These are phyloP conservation scores for Ptilonorhynchus violaceus DNA, from an alignment of 2,113 vertebrate genomes.

Conservation along the genomic window DNA sequence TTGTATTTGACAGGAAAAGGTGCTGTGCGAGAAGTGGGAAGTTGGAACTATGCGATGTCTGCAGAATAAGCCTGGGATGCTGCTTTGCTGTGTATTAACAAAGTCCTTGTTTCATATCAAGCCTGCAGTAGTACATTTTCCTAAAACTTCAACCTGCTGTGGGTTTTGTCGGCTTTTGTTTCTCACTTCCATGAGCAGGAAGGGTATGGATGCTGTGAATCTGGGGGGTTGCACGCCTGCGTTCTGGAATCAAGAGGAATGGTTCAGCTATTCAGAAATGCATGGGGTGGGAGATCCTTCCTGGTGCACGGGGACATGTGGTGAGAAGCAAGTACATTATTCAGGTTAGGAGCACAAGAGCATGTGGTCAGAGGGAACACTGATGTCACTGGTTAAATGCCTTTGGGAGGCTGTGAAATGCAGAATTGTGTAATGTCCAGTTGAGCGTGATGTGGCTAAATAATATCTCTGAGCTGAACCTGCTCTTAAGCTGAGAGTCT, in stretches of 20 bases:
- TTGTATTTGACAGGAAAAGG: neutral
- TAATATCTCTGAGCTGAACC: neutral
- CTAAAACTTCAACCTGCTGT: neutral
- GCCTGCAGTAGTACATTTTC: neutral
- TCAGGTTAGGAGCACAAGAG: neutral
- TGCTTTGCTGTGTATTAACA: neutral
- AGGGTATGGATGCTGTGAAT: neutral
- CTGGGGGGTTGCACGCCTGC: neutral
- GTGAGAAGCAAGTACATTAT: neutral
- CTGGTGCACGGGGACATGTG: neutral
- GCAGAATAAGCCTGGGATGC: neutral
- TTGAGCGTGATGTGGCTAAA: neutral
- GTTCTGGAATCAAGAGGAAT: neutral
- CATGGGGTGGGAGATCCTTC: fast-evolving
- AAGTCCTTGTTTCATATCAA: neutral
- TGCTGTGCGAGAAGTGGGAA: neutral
- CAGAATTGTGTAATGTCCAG: neutral
- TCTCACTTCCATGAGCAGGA: neutral
- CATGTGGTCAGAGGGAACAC: neutral
- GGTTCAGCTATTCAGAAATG: neutral
- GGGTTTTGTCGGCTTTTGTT: neutral
- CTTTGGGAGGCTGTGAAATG: neutral
- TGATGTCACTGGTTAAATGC: neutral
- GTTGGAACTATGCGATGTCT: neutral
- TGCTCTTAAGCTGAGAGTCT: neutral